A percentile compares a stretch with the other conserved stretches of the same genome.
These are phyloP conservation scores for Sebastes kiyomatsui DNA, from an alignment of 2,797 vertebrate species.

Conservation along the genomic window DNA sequence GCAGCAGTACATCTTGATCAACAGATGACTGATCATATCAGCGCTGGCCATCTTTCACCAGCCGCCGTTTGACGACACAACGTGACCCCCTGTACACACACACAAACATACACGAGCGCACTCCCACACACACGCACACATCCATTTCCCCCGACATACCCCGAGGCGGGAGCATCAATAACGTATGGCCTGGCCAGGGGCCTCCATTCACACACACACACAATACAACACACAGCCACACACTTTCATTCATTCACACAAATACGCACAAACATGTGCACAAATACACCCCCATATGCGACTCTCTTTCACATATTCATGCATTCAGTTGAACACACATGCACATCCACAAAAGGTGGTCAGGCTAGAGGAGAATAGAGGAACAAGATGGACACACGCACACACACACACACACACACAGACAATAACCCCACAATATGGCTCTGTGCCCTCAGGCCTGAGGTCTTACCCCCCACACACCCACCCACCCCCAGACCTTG, in stretches of 20 bases:
- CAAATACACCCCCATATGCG: constrained; percentile 47
- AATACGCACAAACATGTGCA: constrained; percentile 34
- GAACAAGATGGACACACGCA: constrained; percentile 35
- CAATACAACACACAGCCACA: constrained; percentile 60
- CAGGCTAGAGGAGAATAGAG: constrained; percentile 43
- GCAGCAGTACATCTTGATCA: constrained; percentile 97
- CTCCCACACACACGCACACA: constrained; percentile 59
- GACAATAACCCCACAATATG: constrained; percentile 47
- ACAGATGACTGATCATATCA: constrained; percentile 98
- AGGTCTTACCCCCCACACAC: constrained; percentile 46
- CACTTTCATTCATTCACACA: constrained; percentile 39
- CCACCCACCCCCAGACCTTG: neutral
- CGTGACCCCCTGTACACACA: constrained; percentile 68
- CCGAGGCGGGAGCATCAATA: constrained; percentile 97
- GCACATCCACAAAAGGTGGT: constrained; percentile 47
- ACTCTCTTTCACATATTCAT: constrained; percentile 63
- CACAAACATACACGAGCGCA: constrained; percentile 40
- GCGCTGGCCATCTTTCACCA: constrained; percentile 92
- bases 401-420: constrained; percentile 17
- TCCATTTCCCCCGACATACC: constrained; percentile 88
- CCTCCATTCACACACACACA: constrained; percentile 80
- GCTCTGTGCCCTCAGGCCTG: constrained; percentile 56
- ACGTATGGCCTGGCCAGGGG: constrained; percentile 86
- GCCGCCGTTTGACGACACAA: constrained; percentile 96
- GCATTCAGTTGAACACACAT: constrained; percentile 53